phyloP scores from a whole-genome alignment of 2,797 vertebrate species.

The Echiichthys vipera region DNA sequence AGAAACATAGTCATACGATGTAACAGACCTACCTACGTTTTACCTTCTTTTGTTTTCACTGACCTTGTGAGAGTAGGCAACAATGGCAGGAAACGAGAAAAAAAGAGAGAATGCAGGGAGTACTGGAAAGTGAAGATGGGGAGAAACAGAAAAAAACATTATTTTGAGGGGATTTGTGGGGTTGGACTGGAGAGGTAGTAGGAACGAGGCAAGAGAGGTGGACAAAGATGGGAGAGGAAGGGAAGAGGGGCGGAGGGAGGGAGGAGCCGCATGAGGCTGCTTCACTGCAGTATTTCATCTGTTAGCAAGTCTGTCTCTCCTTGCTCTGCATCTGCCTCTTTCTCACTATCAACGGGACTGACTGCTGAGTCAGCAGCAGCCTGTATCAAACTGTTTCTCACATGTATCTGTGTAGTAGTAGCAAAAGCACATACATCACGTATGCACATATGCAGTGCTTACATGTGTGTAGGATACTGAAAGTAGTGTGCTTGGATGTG shows the following conservation, averaged over 20 bases:
- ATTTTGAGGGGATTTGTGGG: slow-evolving; percentile 10
- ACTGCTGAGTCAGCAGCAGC: slow-evolving; percentile 74
- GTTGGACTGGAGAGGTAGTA: slow-evolving; percentile 3
- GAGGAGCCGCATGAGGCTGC: slow-evolving; percentile 61
- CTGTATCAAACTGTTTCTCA: slow-evolving; percentile 35
- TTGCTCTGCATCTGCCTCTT: slow-evolving; percentile 63
- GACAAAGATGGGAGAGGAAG: slow-evolving; percentile 52
- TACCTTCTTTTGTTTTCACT: slow-evolving; percentile 37
- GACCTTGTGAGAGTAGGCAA: slow-evolving; percentile 63
- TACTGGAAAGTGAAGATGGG: neutral
- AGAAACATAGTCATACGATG: slow-evolving; percentile 29
- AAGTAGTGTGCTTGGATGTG: neutral
- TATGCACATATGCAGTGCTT: neutral
- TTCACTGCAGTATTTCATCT: slow-evolving; percentile 81
- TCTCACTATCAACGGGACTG: slow-evolving; percentile 48
- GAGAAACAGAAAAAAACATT: neutral
- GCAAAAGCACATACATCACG: neutral
- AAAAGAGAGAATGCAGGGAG: neutral
- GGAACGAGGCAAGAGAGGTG: slow-evolving; percentile 32
- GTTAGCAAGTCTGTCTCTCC: slow-evolving; percentile 58
- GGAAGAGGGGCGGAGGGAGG: slow-evolving; percentile 62
- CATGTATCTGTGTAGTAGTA: neutral
- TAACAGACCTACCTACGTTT: slow-evolving; percentile 37
- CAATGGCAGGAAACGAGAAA: slow-evolving; percentile 1
- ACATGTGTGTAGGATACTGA: neutral